Conservation (phyloP, 2,797 vertebrate species). For the Todus mexicanus region DNA sequence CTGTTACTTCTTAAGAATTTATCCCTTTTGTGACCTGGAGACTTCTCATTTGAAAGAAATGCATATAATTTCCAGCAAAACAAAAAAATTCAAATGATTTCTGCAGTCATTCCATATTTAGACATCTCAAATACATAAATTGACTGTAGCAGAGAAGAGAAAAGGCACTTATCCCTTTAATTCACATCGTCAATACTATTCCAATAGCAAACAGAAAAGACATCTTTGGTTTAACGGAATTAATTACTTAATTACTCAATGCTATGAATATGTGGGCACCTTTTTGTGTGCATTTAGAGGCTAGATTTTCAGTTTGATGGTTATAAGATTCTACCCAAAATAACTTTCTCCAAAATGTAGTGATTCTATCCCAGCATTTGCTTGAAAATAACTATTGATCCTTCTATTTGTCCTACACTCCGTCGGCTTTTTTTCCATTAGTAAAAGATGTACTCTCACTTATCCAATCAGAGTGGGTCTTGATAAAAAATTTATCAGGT, state of each 20-base stretch:
- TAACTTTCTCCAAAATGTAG: not conserved
- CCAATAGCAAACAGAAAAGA: not conserved
- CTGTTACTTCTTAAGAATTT: too few relatives aligned
- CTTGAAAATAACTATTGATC: not conserved
- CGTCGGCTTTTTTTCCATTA: not conserved
- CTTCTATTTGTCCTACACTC: not conserved
- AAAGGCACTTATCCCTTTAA: not conserved
- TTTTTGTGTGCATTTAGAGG: not conserved
- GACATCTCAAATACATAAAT: not conserved
- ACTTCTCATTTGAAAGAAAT: too few relatives aligned
- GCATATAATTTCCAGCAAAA: too few relatives aligned
- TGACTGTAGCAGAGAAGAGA: not conserved
- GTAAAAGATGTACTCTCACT: not conserved
- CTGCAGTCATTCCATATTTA: not conserved
- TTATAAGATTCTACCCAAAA: not conserved
- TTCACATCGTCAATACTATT: not conserved
- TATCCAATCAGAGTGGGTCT: not conserved
- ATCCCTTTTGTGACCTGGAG: too few relatives aligned
- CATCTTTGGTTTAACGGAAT: not conserved
- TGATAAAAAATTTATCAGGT: not conserved
- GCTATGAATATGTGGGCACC: not conserved
- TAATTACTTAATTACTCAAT: not conserved
- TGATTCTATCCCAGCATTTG: not conserved
- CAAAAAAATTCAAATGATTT: too few relatives aligned
- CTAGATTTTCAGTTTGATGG: not conserved